Percentiles rank a stretch among this genome's conserved stretches.
These are phyloP conservation scores for Schrankia costaestrigalis DNA, from an alignment of 2,888 invertebrate species.

Conservation along the genomic window DNA sequence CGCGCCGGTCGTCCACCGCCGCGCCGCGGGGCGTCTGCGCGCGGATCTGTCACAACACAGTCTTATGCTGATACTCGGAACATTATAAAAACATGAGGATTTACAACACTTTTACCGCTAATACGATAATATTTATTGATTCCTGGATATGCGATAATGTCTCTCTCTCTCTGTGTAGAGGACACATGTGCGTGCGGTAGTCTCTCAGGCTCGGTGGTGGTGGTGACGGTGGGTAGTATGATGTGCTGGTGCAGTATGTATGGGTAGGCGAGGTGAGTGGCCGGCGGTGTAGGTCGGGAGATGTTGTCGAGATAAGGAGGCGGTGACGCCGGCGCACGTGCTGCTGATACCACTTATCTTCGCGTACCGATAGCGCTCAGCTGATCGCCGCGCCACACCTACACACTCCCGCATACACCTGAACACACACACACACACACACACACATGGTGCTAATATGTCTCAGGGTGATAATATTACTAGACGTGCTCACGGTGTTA, in stretches of 20 bases:
- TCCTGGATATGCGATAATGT: conserved; percentile 39
- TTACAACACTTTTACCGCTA: conserved; percentile 47
- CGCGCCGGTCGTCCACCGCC: conserved; percentile 8
- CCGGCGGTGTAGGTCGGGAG: conserved; percentile 47
- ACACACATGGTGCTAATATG: too few species aligned
- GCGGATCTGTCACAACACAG: conserved; percentile 41
- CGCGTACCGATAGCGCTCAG: conserved; percentile 24
- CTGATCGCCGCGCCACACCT: too few species aligned
- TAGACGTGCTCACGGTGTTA: too few species aligned
- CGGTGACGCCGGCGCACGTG: conserved; percentile 36
- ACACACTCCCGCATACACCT: too few species aligned
- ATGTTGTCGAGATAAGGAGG: conserved; percentile 37
- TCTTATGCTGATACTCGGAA: conserved; percentile 42
- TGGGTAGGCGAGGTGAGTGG: conserved; percentile 11
- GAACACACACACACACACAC: too few species aligned
- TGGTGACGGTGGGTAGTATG: neutral
- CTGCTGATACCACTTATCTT: conserved; percentile 44
- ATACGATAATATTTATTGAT: conserved; percentile 57
- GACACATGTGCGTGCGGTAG: conserved; percentile 26
- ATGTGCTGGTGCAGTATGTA: conserved; percentile 1
- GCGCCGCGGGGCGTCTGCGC: conserved; percentile 36
- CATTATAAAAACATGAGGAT: conserved; percentile 36
- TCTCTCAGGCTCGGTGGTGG: too few species aligned
- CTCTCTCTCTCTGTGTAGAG: conserved; percentile 8
- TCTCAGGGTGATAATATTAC: too few species aligned